phyloP scores from a whole-genome alignment of 2,113 vertebrate species.

The Gymnocephalus cernua region DNA sequence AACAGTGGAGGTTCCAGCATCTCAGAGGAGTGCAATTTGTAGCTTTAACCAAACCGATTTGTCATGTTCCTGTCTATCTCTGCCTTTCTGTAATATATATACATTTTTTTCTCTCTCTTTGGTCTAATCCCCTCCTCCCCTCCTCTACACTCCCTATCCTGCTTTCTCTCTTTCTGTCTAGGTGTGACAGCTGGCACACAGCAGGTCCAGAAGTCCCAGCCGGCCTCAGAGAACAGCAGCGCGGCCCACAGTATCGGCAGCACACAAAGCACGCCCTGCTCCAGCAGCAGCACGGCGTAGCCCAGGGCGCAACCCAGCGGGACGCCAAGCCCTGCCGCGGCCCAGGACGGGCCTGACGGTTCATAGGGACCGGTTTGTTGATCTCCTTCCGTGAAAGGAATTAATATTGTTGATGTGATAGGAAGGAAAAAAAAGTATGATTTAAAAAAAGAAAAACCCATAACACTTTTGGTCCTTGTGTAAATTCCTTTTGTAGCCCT shows the following conservation, averaged over 20 bases:
- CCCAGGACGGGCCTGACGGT: slow-evolving; percentile 41
- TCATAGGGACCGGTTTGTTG: slow-evolving; percentile 57
- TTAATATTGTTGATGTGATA: slow-evolving; percentile 31
- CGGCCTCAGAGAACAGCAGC: slow-evolving; percentile 95
- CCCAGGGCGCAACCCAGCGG: background rate
- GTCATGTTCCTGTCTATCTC: slow-evolving; percentile 2
- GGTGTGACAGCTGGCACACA: slow-evolving; percentile 86
- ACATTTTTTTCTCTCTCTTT: slow-evolving; percentile 10
- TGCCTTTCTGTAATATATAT: slow-evolving; percentile 14
- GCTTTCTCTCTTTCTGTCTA: slow-evolving; percentile 59
- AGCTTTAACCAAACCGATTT: slow-evolving; percentile 7
- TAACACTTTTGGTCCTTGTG: background rate
- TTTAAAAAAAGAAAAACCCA: slow-evolving; percentile 50
- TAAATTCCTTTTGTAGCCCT: slow-evolving; percentile 31
- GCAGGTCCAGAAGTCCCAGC: slow-evolving; percentile 87
- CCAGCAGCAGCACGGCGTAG: slow-evolving; percentile 94
- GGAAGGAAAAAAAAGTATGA: slow-evolving; percentile 62
- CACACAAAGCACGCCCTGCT: slow-evolving; percentile 97
- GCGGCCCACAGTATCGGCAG: slow-evolving; percentile 95
- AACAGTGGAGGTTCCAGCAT: background rate
- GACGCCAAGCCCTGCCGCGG: slow-evolving; percentile 14
- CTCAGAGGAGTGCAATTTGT: slow-evolving; percentile 12
- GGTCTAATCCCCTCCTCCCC: slow-evolving; percentile 10
- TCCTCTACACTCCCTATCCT: background rate
- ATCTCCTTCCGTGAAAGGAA: slow-evolving; percentile 64